These are phyloP conservation scores for Microtus californicus DNA, from an alignment of 2,797 vertebrate species.

Conservation along the genomic window DNA sequence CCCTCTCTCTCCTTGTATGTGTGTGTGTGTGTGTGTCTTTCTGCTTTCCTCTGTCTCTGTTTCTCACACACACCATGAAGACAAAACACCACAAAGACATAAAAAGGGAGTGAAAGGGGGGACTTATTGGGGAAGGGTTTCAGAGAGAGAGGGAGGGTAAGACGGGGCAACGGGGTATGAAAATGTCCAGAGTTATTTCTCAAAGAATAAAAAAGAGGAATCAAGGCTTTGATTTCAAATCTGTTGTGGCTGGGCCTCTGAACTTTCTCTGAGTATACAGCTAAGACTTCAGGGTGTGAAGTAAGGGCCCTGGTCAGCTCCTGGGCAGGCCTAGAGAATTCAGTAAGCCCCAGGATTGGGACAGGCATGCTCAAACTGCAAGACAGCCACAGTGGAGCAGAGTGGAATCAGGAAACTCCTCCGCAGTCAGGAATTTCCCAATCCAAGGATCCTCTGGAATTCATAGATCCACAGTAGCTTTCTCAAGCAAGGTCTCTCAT, in stretches of 20 bases:
- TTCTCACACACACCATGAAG: background rate
- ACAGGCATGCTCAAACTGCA: background rate
- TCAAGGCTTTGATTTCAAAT: background rate
- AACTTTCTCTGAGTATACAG: background rate
- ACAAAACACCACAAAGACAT: background rate
- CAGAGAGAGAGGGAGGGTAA: background rate
- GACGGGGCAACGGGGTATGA: background rate
- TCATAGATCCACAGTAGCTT: fast-evolving
- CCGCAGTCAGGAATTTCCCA: background rate
- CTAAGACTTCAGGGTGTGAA: background rate
- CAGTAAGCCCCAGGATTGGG: no score
- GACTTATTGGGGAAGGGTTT: background rate
- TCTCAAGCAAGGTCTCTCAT: no score
- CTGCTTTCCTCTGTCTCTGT: no score
- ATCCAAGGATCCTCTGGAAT: background rate
- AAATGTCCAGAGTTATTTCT: background rate
- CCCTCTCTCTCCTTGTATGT: no score
- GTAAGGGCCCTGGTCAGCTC: fast-evolving
- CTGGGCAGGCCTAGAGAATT: background rate
- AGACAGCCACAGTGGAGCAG: background rate
- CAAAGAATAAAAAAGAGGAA: background rate
- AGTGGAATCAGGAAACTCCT: no score
- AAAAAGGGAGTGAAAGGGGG: no score
- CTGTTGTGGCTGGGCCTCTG: background rate
- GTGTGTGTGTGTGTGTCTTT: no score